phyloP scores from a whole-genome alignment of 2,797 vertebrate species.

The Sandelia bainsii region DNA sequence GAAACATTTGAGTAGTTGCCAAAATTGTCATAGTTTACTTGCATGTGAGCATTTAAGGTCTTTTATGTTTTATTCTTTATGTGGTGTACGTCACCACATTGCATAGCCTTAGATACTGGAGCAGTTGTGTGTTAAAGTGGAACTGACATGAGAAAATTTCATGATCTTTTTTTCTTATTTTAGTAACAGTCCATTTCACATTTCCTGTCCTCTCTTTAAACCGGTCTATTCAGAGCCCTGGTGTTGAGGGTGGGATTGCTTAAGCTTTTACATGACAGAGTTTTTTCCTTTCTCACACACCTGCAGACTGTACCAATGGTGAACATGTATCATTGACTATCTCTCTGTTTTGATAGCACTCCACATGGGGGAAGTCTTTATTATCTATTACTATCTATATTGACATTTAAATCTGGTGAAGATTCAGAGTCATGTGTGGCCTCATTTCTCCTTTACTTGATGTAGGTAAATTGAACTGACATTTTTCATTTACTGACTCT shows the following conservation, averaged over 20 bases:
- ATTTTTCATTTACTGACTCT: constrained; percentile 17
- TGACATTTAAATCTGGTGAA: constrained; percentile 8
- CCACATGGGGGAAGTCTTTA: constrained; percentile 65
- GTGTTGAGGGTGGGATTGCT: background rate
- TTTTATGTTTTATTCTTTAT: constrained; percentile 13
- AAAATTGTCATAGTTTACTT: constrained; percentile 13
- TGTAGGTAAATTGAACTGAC: background rate
- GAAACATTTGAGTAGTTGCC: constrained; percentile 14
- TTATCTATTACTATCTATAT: too few relatives aligned
- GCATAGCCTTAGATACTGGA: constrained; percentile 7
- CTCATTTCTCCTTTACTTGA: constrained; percentile 19
- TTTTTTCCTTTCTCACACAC: background rate
- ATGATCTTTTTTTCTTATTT: constrained; percentile 60
- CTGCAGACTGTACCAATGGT: background rate
- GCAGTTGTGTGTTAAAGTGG: constrained; percentile 43
- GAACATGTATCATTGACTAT: background rate
- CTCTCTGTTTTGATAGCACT: constrained; percentile 20
- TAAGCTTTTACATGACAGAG: background rate
- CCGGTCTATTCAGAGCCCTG: background rate
- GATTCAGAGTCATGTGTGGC: constrained; percentile 7
- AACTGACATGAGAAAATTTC: constrained; percentile 41
- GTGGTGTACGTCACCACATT: constrained; percentile 15
- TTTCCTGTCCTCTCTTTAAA: constrained; percentile 45
- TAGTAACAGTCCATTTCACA: constrained; percentile 60
- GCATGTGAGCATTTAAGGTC: constrained; percentile 10